phyloP scores from a whole-genome alignment of 2,888 invertebrate species.

The Bombylius discolor region DNA sequence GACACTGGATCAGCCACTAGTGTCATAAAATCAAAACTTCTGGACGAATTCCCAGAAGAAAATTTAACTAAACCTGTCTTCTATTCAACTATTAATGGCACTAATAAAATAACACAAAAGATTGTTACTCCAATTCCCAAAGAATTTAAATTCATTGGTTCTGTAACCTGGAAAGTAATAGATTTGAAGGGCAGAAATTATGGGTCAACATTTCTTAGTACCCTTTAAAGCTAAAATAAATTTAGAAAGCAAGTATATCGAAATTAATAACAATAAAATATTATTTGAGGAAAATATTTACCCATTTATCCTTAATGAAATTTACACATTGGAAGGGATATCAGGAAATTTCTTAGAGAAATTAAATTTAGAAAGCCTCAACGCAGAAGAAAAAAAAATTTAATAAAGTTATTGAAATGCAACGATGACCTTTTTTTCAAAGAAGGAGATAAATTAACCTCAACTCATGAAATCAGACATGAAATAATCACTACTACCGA shows the following conservation, averaged over 20 bases:
- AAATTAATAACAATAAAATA: slow-evolving; percentile 6
- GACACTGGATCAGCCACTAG: too few species aligned
- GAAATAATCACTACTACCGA: slow-evolving; percentile 6
- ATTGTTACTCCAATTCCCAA: too few species aligned
- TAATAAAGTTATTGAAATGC: background rate
- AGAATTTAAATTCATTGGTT: too few species aligned
- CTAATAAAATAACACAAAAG: too few species aligned
- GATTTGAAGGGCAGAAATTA: background rate
- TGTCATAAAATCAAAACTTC: too few species aligned
- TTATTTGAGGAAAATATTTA: slow-evolving; percentile 1
- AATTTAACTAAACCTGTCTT: too few species aligned
- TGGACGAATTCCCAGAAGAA: too few species aligned
- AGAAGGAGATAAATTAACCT: slow-evolving; percentile 5
- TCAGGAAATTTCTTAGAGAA: slow-evolving; percentile 4
- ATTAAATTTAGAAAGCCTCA: slow-evolving; percentile 2
- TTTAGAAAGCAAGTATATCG: slow-evolving; percentile 6
- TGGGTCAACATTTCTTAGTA: slow-evolving; percentile 9
- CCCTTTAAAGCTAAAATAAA: slow-evolving; percentile 10
- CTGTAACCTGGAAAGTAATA: too few species aligned
- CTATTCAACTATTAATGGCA: too few species aligned
- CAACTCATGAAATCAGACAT: slow-evolving; percentile 1
- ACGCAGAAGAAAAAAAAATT: slow-evolving; percentile 3
- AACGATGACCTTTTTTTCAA: slow-evolving; percentile 1
- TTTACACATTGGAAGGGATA: slow-evolving; percentile 10
- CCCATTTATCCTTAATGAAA: slow-evolving; percentile 9